Evolutionary conservation across 2,113 vertebrate genomes (phyloP).

Genomic region (Chloroceryle aenea): DNA sequence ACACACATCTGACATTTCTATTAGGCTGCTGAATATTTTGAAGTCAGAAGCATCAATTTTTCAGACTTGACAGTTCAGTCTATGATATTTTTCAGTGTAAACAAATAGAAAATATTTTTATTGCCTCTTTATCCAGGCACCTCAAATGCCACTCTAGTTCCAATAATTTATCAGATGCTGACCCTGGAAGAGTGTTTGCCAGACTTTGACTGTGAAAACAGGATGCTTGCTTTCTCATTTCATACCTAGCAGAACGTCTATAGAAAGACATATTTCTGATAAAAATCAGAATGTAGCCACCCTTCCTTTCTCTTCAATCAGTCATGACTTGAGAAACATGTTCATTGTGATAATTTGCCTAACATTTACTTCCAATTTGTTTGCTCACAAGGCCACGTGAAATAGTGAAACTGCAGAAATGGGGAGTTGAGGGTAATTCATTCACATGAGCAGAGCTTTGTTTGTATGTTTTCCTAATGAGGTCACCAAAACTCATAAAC

Average conservation of each 20-base stretch:
- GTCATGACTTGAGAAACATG: not conserved
- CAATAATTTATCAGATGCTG: constrained; percentile 3
- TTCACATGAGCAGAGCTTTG: not conserved
- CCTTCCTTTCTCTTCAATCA: constrained; percentile 8
- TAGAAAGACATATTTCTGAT: constrained; percentile 13
- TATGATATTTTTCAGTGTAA: constrained; percentile 49
- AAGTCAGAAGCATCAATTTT: constrained; percentile 62
- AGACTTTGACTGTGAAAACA: not conserved
- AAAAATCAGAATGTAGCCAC: not conserved
- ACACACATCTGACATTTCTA: constrained; percentile 33
- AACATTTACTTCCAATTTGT: not conserved
- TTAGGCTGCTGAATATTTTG: constrained; percentile 29
- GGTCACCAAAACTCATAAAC: constrained; percentile 62
- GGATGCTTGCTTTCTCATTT: not conserved
- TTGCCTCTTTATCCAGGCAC: constrained; percentile 27
- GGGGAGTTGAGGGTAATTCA: not conserved
- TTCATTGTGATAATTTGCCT: not conserved
- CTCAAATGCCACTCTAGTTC: not conserved
- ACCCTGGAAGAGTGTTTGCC: not conserved
- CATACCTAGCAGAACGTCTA: not conserved
- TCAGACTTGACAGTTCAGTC: constrained; percentile 45
- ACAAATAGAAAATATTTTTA: constrained; percentile 57
- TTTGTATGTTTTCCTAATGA: constrained; percentile 35
- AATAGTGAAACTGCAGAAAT: not conserved
- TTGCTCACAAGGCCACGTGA: not conserved